A percentile compares a stretch with the other conserved stretches of the same genome.
Conservation (phyloP, 2,888 invertebrate species). For the Serrognathus titanus region DNA sequence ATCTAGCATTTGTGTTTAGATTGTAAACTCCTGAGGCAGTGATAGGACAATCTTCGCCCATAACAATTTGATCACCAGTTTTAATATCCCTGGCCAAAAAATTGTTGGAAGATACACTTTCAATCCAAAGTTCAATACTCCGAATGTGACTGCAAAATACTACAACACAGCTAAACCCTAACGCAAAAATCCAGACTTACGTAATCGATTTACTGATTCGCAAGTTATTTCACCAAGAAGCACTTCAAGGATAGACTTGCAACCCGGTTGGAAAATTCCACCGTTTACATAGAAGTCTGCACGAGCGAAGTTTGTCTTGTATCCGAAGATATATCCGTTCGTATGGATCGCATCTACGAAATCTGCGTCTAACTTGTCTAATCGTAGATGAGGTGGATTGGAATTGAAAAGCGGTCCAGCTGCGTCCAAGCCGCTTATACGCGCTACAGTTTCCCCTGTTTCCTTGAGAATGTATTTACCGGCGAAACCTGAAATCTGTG, state of each 20-base stretch:
- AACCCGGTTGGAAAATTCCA: constrained; percentile 15
- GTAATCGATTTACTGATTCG: constrained; percentile 4
- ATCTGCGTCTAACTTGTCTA: constrained; percentile 13
- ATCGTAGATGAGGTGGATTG: constrained; percentile 10
- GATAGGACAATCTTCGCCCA: constrained; percentile 8
- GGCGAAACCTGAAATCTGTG: constrained; percentile 16
- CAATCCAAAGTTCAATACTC: constrained; percentile 11
- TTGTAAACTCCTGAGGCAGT: constrained; percentile 8
- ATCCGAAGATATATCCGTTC: constrained; percentile 13
- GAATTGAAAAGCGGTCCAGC: constrained; percentile 17
- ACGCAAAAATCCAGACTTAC: neutral
- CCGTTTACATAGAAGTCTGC: constrained; percentile 16
- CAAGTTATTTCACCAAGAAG: constrained; percentile 8
- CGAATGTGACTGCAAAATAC: constrained; percentile 13
- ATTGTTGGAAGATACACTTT: constrained; percentile 4
- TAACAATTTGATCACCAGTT: constrained; percentile 1
- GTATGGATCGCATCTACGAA: constrained; percentile 19
- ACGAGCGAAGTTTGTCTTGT: constrained; percentile 1
- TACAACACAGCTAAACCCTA: constrained; percentile 3
- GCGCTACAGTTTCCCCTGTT: neutral
- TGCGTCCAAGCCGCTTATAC: constrained; percentile 15
- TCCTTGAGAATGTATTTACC: constrained; percentile 8
- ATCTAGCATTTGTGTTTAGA: neutral
- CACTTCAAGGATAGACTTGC: constrained; percentile 5
- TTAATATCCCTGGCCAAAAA: constrained; percentile 3